Evolutionary conservation across 2,113 vertebrate species (phyloP).

Genomic region (Ctenodactylus gundi): DNA sequence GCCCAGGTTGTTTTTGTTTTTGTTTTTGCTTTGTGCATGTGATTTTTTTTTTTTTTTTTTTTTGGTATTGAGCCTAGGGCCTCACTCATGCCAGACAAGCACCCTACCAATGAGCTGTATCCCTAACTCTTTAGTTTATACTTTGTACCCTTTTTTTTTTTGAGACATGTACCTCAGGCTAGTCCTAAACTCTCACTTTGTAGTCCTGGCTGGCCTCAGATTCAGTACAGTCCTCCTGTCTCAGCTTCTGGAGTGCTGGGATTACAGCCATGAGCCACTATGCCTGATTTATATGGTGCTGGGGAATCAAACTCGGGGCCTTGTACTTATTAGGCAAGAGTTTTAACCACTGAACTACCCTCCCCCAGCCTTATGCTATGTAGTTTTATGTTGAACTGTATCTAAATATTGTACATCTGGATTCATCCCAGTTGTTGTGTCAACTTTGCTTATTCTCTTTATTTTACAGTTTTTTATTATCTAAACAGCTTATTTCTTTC

Average conservation of each 20-base stretch:
- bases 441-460: constrained; percentile 26
- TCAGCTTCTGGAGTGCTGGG: not conserved
- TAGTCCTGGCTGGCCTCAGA: no score
- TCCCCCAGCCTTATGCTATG: not conserved
- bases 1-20: not conserved
- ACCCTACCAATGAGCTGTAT: not conserved
- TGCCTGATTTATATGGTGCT: not conserved
- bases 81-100: not conserved
- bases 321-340: no score
- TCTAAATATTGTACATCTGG: constrained; percentile 3
- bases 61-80: not conserved
- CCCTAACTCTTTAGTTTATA: not conserved
- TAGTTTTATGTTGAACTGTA: not conserved
- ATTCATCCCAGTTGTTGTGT: not conserved
- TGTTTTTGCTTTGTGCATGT: not conserved
- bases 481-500: not conserved
- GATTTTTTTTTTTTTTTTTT: not conserved
- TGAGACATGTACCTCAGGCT: not conserved
- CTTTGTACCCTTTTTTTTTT: not conserved
- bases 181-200: not conserved
- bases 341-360: no score
- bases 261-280: not conserved
- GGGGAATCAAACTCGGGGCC: not conserved
- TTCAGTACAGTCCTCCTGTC: not conserved
- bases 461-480: not conserved